phyloP scores from a whole-genome alignment of 2,888 invertebrate genomes.

The Tribolium freemani region DNA sequence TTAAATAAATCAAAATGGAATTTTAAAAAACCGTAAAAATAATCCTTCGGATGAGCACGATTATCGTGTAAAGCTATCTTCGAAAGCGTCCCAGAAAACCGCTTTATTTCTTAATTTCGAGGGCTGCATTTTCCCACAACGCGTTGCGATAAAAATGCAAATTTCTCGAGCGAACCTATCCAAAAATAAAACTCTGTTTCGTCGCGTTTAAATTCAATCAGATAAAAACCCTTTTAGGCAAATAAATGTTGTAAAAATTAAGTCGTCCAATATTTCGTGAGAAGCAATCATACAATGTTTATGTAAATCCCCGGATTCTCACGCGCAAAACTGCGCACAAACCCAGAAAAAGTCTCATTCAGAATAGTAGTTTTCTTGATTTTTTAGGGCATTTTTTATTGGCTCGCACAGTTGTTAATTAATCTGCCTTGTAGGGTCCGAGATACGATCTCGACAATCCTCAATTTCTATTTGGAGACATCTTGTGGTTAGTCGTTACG shows the following conservation, averaged over 20 bases:
- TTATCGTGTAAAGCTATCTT: constrained; percentile 30
- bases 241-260: constrained; percentile 53
- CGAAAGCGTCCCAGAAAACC: constrained; percentile 29
- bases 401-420: background rate
- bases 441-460: background rate
- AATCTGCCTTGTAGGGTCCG: background rate
- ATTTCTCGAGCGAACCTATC: constrained; percentile 31
- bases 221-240: constrained; percentile 51
- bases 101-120: constrained; percentile 43
- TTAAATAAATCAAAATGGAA: too few species aligned
- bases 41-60: constrained; percentile 19
- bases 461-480: constrained; percentile 22
- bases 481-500: constrained; percentile 6
- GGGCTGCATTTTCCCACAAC: constrained; percentile 33
- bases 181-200: constrained; percentile 30
- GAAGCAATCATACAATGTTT: constrained; percentile 53
- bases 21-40: too few species aligned
- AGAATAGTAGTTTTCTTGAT: too few species aligned
- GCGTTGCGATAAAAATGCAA: constrained; percentile 42
- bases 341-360: too few species aligned
- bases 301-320: constrained; percentile 46
- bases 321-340: too few species aligned
- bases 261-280: constrained; percentile 54
- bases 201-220: constrained; percentile 45
- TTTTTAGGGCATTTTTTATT: too few species aligned